phyloP scores from a whole-genome alignment of 2,113 vertebrate species.

The Delphinus delphis region DNA sequence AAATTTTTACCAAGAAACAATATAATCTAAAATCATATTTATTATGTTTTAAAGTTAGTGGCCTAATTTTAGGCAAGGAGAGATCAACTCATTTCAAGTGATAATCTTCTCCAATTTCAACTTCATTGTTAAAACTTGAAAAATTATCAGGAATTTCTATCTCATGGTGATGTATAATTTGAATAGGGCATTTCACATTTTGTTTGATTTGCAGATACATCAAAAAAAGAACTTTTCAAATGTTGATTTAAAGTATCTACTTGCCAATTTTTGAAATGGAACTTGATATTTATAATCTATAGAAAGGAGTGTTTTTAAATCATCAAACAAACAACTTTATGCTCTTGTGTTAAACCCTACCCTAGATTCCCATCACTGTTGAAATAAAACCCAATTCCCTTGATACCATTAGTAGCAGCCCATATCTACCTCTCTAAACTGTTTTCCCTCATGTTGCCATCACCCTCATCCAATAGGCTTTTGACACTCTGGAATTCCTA shows the following conservation, averaged over 20 bases:
- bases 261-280: background rate
- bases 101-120: constrained; percentile 39
- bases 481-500: background rate
- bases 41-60: constrained; percentile 40
- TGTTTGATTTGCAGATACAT: background rate
- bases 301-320: background rate
- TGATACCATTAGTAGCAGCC: background rate
- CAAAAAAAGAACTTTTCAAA: background rate
- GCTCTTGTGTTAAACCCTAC: background rate
- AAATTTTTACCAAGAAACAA: constrained; percentile 50
- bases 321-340: background rate
- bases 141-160: background rate
- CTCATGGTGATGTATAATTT: background rate
- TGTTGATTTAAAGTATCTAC: background rate
- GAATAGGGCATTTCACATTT: background rate
- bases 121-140: background rate
- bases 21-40: constrained; percentile 47
- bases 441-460: background rate
- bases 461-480: background rate
- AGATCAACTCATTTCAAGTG: background rate
- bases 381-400: background rate
- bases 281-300: background rate
- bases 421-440: background rate
- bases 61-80: background rate
- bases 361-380: background rate